These are phyloP conservation scores for Drosophila nigrodunni DNA, from an alignment of 1,140 invertebrate species.

Conservation along the genomic window DNA sequence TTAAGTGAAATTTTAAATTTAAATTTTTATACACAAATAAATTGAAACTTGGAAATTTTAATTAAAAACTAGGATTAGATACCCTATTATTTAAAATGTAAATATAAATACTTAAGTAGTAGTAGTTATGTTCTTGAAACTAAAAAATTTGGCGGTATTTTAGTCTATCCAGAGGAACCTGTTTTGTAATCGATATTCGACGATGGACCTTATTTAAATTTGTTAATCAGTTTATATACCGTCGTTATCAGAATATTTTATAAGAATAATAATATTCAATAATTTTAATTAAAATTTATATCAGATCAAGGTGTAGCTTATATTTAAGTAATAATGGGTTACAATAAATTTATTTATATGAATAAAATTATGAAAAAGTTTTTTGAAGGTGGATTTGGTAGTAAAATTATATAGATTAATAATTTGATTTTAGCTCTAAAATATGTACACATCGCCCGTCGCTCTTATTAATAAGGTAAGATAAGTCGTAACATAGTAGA, in stretches of 20 bases:
- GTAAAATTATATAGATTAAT: conserved; percentile 85
- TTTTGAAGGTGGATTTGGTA: conserved; percentile 86
- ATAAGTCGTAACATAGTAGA: conserved; percentile 90
- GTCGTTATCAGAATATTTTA: conserved; percentile 85
- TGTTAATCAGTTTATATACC: conserved; percentile 85
- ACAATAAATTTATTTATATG: conserved; percentile 85
- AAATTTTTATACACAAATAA: conserved; percentile 3
- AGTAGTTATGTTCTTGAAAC: no score
- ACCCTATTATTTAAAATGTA: conserved; percentile 86
- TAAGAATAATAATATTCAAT: conserved; percentile 85
- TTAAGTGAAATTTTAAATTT: conserved; percentile 57
- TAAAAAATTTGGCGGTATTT: no score
- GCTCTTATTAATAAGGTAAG: conserved; percentile 36
- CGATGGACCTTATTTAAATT: conserved; percentile 84
- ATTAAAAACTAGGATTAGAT: conserved; percentile 87
- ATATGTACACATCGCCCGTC: conserved; percentile 85
- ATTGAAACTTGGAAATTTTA: conserved; percentile 65
- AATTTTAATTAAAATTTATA: conserved; percentile 83
- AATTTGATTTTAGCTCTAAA: conserved; percentile 85
- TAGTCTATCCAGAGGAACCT: no score
- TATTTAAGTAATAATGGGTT: conserved; percentile 85
- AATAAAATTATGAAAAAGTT: conserved; percentile 77
- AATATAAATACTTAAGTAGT: no score
- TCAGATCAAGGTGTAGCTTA: conserved; percentile 87
- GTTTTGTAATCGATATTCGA: conserved; percentile 86